Evolutionary conservation across 1,140 invertebrate genomes (phyloP).

Genomic region (Oedothorax gibbosus): DNA sequence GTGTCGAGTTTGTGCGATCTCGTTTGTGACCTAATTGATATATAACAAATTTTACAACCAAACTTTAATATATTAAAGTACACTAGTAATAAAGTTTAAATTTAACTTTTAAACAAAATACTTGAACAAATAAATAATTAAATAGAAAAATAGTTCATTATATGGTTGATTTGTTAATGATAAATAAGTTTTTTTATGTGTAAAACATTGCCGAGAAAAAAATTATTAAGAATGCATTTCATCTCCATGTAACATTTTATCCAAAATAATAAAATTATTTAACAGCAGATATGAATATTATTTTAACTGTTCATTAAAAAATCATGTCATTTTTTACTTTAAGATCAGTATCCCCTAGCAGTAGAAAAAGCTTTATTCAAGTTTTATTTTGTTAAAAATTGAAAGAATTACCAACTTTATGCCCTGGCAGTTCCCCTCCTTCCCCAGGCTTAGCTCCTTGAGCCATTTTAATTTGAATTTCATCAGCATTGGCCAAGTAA

Average conservation of each 20-base stretch:
- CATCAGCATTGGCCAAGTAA: constrained; percentile 96
- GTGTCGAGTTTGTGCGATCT: constrained; percentile 94
- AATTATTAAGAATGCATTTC: too few relatives aligned
- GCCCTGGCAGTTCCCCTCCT: constrained; percentile 92
- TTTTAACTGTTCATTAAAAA: too few relatives aligned
- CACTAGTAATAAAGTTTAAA: neutral
- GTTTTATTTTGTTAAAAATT: neutral
- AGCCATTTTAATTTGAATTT: constrained; percentile 98
- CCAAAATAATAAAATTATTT: too few relatives aligned
- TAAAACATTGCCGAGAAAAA: too few relatives aligned
- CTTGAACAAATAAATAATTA: neutral
- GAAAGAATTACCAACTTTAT: constrained; percentile 74
- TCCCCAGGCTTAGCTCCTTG: constrained; percentile 97
- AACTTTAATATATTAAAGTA: neutral
- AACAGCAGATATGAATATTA: too few relatives aligned
- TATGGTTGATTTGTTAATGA: too few relatives aligned
- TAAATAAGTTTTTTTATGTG: too few relatives aligned
- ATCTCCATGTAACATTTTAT: too few relatives aligned
- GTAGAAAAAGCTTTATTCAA: too few relatives aligned
- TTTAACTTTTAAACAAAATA: neutral
- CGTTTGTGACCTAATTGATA: constrained; percentile 75
- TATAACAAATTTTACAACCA: neutral
- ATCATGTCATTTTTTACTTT: too few relatives aligned
- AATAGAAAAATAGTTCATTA: neutral
- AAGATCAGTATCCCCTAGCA: too few relatives aligned